Percentiles rank a stretch among this genome's conserved stretches.
Evolutionary conservation across 2,797 vertebrate species (phyloP).

Genomic region (Scolopax rusticola): DNA sequence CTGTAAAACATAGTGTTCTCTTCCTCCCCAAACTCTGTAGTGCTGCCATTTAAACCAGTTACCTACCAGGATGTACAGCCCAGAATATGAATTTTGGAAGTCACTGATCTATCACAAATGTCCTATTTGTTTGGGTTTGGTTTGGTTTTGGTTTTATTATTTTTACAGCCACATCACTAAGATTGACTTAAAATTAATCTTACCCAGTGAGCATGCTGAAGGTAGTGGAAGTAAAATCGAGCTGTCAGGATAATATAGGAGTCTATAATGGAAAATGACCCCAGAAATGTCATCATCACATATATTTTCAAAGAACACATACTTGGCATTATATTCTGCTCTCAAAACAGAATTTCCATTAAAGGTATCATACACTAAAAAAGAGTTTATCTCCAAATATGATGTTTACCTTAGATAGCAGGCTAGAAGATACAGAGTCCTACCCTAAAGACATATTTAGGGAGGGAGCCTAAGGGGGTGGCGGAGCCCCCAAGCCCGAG

Average conservation of each 20-base stretch:
- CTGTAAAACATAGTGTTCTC: neutral
- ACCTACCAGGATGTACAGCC: neutral
- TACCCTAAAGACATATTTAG: neutral
- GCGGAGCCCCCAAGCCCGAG: no score
- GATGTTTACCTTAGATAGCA: neutral
- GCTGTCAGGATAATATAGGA: neutral
- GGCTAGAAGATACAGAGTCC: neutral
- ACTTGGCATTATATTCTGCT: neutral
- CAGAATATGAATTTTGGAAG: neutral
- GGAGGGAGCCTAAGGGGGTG: no score
- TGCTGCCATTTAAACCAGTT: neutral
- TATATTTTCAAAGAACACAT: neutral
- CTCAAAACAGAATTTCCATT: neutral
- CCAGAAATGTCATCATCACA: neutral
- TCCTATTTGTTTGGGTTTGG: neutral
- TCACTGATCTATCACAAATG: neutral
- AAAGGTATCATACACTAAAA: neutral
- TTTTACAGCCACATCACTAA: neutral
- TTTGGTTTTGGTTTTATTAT: neutral
- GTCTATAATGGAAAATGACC: neutral
- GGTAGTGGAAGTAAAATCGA: neutral
- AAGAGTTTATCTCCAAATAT: neutral
- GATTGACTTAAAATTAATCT: neutral
- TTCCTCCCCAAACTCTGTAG: neutral
- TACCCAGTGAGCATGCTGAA: neutral